These are phyloP conservation scores for Idaea straminata DNA, from an alignment of 2,888 invertebrate species.

Conservation along the genomic window DNA sequence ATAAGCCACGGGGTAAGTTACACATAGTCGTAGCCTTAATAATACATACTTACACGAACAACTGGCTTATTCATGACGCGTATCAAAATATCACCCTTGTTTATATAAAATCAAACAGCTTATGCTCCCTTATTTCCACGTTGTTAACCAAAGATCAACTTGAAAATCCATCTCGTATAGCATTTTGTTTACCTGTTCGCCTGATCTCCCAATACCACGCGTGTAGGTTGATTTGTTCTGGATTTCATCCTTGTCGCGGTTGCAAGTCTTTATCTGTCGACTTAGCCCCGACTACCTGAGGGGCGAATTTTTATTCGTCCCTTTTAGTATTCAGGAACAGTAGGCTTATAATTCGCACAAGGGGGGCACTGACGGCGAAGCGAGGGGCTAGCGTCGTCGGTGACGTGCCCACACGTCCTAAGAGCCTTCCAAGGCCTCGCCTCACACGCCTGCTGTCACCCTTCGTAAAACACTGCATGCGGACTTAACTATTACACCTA, in stretches of 20 bases:
- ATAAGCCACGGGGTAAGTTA: conserved; percentile 38
- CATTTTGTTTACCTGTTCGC: conserved; percentile 58
- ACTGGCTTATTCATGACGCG: conserved; percentile 23
- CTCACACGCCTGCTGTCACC: conserved; percentile 44
- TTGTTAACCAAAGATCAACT: conserved; percentile 63
- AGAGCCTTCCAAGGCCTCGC: conserved; percentile 40
- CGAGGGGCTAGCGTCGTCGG: conserved; percentile 53
- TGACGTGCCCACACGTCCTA: conserved; percentile 49
- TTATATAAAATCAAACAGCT: conserved; percentile 32
- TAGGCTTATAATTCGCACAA: conserved; percentile 69
- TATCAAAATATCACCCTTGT: conserved; percentile 27
- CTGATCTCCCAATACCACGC: conserved; percentile 57
- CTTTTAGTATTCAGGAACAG: conserved; percentile 69
- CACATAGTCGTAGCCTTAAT: conserved; percentile 34
- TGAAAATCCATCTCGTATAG: conserved; percentile 47
- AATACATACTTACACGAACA: conserved; percentile 21
- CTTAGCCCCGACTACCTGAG: conserved; percentile 69
- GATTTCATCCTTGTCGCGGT: conserved; percentile 57
- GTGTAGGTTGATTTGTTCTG: conserved; percentile 65
- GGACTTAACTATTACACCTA: conserved; percentile 24
- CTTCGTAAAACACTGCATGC: conserved; percentile 48
- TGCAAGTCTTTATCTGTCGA: conserved; percentile 63
- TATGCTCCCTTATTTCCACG: conserved; percentile 46
- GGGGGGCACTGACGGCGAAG: conserved; percentile 43
- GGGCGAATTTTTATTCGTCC: conserved; percentile 68